Percentiles rank a stretch among this genome's conserved stretches.
phyloP scores from a whole-genome alignment of 2,797 vertebrate genomes.

The Bucorvus abyssinicus region DNA sequence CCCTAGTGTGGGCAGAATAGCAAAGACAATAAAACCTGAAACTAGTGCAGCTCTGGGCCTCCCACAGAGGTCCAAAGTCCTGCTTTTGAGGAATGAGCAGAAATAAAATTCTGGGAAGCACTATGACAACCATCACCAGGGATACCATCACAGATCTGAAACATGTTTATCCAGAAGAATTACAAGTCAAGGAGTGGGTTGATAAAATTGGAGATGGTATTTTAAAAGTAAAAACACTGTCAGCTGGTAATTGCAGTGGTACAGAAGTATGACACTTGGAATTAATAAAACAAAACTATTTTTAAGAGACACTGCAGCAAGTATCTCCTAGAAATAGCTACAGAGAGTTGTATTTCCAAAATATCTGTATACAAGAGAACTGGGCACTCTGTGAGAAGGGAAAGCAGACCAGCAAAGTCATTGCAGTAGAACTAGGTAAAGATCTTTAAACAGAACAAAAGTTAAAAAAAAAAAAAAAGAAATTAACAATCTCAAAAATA shows the following conservation, averaged over 20 bases:
- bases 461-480: neutral
- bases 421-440: neutral
- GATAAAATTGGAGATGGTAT: slow-evolving; percentile 43
- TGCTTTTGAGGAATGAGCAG: slow-evolving; percentile 56
- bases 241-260: slow-evolving; percentile 13
- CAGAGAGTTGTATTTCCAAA: neutral
- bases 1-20: neutral
- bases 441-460: neutral
- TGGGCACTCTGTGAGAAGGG: neutral
- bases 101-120: slow-evolving; percentile 39
- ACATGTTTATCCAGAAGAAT: slow-evolving; percentile 45
- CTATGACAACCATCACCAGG: slow-evolving; percentile 66
- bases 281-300: slow-evolving; percentile 8
- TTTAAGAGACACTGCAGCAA: neutral
- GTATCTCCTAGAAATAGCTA: neutral
- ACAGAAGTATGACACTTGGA: neutral
- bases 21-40: slow-evolving; percentile 1
- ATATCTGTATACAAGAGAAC: neutral
- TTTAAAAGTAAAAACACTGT: slow-evolving; percentile 38
- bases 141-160: slow-evolving; percentile 50
- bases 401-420: neutral
- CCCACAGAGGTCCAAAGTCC: slow-evolving; percentile 29
- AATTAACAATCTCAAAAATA: neutral
- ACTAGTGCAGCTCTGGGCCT: neutral
- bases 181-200: neutral